Evolutionary conservation across 2,113 vertebrate genomes (phyloP).

Genomic region (Jacana jacana): DNA sequence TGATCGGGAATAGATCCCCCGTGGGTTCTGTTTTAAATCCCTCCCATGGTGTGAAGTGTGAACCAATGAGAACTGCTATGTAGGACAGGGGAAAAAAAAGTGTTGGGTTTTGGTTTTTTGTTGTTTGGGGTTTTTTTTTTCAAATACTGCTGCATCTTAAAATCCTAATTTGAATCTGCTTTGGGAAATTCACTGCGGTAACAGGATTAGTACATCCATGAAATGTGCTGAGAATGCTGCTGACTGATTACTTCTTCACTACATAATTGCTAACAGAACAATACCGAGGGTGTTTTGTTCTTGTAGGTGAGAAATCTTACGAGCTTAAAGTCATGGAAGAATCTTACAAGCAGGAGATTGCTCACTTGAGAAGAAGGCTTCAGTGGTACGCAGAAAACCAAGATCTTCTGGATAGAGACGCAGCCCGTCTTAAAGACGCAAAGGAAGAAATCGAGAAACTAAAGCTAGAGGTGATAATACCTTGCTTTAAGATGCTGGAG

Average conservation of each 20-base stretch:
- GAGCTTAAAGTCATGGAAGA: slow-evolving; percentile 85
- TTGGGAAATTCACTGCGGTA: not conserved
- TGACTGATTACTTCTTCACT: not conserved
- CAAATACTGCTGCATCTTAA: not conserved
- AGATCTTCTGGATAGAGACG: slow-evolving; percentile 87
- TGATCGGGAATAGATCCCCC: not conserved
- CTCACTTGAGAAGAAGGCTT: slow-evolving; percentile 81
- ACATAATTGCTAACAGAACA: not conserved
- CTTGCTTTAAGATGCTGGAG: too few species aligned
- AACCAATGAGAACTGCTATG: not conserved
- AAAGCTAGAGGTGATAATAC: slow-evolving; percentile 78
- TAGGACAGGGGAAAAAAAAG: not conserved
- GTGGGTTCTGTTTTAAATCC: not conserved
- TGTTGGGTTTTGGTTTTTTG: too few species aligned
- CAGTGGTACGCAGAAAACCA: slow-evolving; percentile 95
- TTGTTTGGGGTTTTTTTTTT: not conserved
- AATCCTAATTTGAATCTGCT: not conserved
- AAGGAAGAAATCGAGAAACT: slow-evolving; percentile 83
- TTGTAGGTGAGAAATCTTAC: slow-evolving; percentile 81
- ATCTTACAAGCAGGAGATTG: slow-evolving; percentile 83
- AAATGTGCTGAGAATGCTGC: not conserved
- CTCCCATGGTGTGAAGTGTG: not conserved
- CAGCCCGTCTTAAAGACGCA: slow-evolving; percentile 82
- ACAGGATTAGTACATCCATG: not conserved
- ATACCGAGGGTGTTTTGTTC: not conserved